Conservation (phyloP, 1,140 invertebrate species). For the Drosophila navojoa region DNA sequence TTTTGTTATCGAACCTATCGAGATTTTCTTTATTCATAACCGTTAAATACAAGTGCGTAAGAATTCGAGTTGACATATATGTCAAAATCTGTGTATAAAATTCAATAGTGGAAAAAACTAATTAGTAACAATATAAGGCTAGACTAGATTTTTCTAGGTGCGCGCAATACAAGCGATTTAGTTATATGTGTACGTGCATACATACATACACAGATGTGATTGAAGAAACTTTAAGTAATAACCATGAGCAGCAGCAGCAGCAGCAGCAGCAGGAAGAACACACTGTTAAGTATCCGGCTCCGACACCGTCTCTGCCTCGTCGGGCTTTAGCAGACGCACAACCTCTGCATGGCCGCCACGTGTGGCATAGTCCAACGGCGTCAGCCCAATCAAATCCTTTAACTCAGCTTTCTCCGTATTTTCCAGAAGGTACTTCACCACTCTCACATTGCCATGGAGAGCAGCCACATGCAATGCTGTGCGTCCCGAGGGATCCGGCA, state of each 20-base stretch:
- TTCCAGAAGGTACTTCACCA: conserved; percentile 84
- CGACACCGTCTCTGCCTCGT: background rate
- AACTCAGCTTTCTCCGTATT: conserved; percentile 73
- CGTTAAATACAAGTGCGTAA: conserved; percentile 14
- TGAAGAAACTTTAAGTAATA: conserved; percentile 10
- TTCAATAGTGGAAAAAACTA: conserved; percentile 13
- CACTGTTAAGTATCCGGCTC: background rate
- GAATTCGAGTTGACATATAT: conserved; percentile 12
- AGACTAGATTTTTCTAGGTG: background rate
- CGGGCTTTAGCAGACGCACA: conserved; percentile 36
- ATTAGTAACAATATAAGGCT: conserved; percentile 4
- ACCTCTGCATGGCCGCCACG: conserved; percentile 67
- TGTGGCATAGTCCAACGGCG: conserved; percentile 84
- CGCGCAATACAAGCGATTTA: background rate
- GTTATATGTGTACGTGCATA: background rate
- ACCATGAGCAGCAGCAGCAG: no score
- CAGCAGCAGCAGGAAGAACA: no score
- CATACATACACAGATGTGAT: no score
- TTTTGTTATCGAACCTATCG: background rate
- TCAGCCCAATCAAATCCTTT: conserved; percentile 84
- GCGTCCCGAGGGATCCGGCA: conserved; percentile 86
- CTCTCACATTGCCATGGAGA: conserved; percentile 83
- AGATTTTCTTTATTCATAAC: background rate
- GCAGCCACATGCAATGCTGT: conserved; percentile 87
- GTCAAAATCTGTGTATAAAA: conserved; percentile 3